These are phyloP conservation scores for Agrilus mali DNA, from an alignment of 2,888 invertebrate species.

Conservation along the genomic window DNA sequence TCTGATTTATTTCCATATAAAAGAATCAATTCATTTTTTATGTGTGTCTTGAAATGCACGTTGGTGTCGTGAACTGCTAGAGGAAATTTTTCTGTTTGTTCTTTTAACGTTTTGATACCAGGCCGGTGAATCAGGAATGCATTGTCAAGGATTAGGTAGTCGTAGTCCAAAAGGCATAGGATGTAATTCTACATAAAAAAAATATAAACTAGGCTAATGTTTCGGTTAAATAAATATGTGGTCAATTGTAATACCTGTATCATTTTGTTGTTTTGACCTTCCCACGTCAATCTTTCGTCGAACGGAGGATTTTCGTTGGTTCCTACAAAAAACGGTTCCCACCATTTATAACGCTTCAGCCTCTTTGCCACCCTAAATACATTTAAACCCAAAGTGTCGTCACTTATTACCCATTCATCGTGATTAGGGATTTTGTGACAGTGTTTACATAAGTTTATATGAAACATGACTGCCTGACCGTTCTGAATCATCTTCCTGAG, in stretches of 20 bases:
- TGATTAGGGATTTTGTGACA: conserved; percentile 36
- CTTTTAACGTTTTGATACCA: conserved; percentile 35
- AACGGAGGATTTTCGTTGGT: conserved; percentile 36
- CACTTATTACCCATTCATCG: conserved; percentile 28
- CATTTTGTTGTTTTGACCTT: conserved; percentile 42
- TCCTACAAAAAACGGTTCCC: conserved; percentile 43
- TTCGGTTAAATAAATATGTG: no score
- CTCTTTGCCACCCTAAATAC: conserved; percentile 34
- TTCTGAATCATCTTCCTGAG: conserved; percentile 24
- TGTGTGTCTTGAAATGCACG: conserved; percentile 6
- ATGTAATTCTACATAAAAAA: no score
- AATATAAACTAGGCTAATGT: no score
- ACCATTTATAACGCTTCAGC: conserved; percentile 28
- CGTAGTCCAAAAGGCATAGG: conserved; percentile 72
- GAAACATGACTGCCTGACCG: conserved; percentile 37
- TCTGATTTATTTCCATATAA: conserved; percentile 12
- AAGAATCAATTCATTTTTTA: conserved; percentile 10
- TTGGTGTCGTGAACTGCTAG: conserved; percentile 14
- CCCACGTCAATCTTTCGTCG: conserved; percentile 40
- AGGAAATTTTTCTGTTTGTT: conserved; percentile 21
- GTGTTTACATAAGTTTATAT: conserved; percentile 37
- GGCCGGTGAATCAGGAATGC: conserved; percentile 77
- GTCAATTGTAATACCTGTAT: conserved; percentile 38
- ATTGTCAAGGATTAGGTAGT: conserved; percentile 76
- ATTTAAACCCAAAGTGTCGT: conserved; percentile 20